Conservation (phyloP, 2,113 vertebrate genomes). For the Halichoeres trimaculatus region DNA sequence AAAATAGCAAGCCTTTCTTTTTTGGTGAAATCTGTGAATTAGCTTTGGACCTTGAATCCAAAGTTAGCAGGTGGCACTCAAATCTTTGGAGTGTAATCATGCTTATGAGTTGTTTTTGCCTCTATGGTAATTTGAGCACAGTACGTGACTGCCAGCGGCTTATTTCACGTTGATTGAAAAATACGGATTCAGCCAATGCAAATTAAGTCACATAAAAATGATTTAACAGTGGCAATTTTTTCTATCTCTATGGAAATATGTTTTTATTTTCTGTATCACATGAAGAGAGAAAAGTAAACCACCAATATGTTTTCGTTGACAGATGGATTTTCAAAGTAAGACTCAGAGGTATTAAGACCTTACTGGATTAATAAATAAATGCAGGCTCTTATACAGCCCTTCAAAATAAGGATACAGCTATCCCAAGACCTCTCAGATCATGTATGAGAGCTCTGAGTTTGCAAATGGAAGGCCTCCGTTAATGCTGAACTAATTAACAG, state of each 20-base stretch:
- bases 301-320: conserved; percentile 20
- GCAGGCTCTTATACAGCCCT: not conserved
- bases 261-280: not conserved
- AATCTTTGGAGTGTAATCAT: no score
- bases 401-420: not conserved
- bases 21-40: no score
- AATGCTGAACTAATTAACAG: conserved; percentile 51
- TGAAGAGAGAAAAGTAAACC: not conserved
- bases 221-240: not conserved
- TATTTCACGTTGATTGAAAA: no score
- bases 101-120: no score
- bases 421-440: not conserved
- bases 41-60: no score
- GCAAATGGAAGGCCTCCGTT: conserved; percentile 25
- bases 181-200: not conserved
- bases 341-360: conserved; percentile 5
- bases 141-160: no score
- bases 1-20: no score
- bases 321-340: not conserved
- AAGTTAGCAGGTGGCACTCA: no score
- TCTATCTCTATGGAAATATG: not conserved
- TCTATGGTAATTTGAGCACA: no score
- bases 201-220: not conserved
- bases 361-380: conserved; percentile 18
- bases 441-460: conserved; percentile 15